Evolutionary conservation across 2,797 vertebrate species (phyloP).

Genomic region (Otolemur crassicaudatus): DNA sequence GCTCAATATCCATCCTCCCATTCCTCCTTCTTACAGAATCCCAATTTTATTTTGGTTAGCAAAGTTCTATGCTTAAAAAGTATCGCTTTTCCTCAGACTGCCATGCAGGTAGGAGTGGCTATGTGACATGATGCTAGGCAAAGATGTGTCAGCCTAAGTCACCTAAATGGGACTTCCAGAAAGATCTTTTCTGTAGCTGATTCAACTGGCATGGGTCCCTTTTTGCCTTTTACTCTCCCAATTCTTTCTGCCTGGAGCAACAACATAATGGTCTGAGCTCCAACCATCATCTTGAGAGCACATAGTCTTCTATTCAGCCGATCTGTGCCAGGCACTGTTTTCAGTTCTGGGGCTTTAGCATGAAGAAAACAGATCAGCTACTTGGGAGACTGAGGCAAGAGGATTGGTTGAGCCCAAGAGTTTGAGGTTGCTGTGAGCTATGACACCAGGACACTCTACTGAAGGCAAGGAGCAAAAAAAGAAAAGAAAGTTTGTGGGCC

Average conservation of each 20-base stretch:
- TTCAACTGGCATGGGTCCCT: too few species aligned
- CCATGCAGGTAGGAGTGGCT: not conserved
- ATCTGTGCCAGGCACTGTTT: not conserved
- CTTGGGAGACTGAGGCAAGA: too few species aligned
- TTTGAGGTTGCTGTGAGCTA: too few species aligned
- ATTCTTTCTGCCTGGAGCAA: not conserved
- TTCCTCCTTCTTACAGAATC: not conserved
- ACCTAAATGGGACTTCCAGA: not conserved
- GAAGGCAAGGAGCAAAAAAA: too few species aligned
- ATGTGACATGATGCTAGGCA: not conserved
- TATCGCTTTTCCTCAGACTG: not conserved
- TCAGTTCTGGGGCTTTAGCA: not conserved
- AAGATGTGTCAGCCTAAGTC: not conserved
- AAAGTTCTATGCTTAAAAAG: not conserved
- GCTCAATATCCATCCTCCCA: not conserved
- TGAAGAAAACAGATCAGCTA: not conserved
- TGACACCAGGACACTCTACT: too few species aligned
- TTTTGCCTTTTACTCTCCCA: not conserved
- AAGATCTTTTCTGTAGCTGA: not conserved
- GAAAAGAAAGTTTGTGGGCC: too few species aligned
- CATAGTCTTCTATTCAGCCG: not conserved
- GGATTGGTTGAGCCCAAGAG: too few species aligned
- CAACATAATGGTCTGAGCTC: too few species aligned
- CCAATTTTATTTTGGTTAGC: not conserved
- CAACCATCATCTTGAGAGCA: not conserved